phyloP scores from a whole-genome alignment of 2,113 vertebrate genomes.

The Apaloderma vittatum region DNA sequence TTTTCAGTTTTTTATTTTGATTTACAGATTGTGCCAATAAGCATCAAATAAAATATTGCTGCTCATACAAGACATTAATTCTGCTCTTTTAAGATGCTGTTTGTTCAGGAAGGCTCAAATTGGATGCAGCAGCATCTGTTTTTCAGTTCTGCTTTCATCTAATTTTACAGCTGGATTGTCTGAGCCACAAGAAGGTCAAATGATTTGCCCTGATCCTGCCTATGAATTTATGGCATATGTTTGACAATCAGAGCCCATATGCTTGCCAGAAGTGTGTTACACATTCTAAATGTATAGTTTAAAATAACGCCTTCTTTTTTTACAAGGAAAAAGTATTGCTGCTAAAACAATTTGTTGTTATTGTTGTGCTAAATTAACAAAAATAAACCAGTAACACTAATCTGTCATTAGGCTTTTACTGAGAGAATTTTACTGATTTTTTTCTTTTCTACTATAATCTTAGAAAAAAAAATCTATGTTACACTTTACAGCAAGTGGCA shows the following conservation, averaged over 20 bases:
- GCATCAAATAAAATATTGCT: neutral
- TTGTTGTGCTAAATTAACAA: neutral
- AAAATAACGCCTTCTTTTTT: neutral
- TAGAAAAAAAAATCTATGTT: neutral
- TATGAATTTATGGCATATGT: constrained; percentile 71
- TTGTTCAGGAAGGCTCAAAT: constrained; percentile 49
- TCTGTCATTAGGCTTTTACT: neutral
- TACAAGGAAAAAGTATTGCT: neutral
- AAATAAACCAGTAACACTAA: neutral
- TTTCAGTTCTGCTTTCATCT: constrained; percentile 70
- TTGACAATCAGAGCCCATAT: constrained; percentile 55
- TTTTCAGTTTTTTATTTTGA: neutral
- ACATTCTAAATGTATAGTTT: neutral
- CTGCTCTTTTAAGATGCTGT: constrained; percentile 18
- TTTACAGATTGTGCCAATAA: neutral
- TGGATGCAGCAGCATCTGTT: constrained; percentile 65
- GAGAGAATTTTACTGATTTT: neutral
- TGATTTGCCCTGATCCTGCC: constrained; percentile 65
- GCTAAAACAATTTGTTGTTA: neutral
- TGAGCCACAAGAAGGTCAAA: constrained; percentile 65
- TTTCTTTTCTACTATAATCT: neutral
- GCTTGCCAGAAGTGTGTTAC: constrained; percentile 46
- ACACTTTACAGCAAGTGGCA: neutral
- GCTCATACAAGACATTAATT: neutral
- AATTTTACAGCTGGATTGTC: constrained; percentile 73